Evolutionary conservation across 2,888 invertebrate species (phyloP).

Genomic region (Tanypteryx hageni): DNA sequence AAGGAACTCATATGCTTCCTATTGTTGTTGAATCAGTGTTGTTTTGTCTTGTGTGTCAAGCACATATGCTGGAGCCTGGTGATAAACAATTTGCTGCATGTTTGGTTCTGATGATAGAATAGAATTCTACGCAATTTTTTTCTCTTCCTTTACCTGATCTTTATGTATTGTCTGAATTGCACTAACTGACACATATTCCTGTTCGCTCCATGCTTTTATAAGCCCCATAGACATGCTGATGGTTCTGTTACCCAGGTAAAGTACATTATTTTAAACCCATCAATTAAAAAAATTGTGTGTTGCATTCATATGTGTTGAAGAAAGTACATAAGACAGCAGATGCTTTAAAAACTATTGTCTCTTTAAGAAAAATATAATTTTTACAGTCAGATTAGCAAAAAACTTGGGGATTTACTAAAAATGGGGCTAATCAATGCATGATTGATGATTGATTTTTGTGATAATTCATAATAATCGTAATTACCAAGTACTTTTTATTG

Average conservation of each 20-base stretch:
- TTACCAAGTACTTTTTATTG: background rate
- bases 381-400: background rate
- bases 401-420: background rate
- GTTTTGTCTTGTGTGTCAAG: conserved; percentile 62
- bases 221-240: conserved; percentile 95
- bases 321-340: background rate
- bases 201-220: conserved; percentile 76
- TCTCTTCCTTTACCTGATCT: conserved; percentile 27
- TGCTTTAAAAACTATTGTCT: background rate
- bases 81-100: conserved; percentile 58
- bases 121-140: conserved; percentile 57
- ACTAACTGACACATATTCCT: conserved; percentile 71
- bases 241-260: conserved; percentile 95
- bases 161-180: conserved; percentile 70
- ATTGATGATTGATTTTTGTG: background rate
- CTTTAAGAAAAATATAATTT: background rate
- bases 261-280: conserved; percentile 73
- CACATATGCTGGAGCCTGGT: conserved; percentile 63
- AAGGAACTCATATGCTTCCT: conserved; percentile 33
- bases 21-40: conserved; percentile 55
- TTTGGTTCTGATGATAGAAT: conserved; percentile 57
- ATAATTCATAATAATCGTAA: background rate
- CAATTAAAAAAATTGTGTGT: conserved; percentile 30
- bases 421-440: conserved; percentile 17
- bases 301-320: background rate